Evolutionary conservation across 2,113 vertebrate genomes (phyloP).

Genomic region (Entelurus aequoreus): DNA sequence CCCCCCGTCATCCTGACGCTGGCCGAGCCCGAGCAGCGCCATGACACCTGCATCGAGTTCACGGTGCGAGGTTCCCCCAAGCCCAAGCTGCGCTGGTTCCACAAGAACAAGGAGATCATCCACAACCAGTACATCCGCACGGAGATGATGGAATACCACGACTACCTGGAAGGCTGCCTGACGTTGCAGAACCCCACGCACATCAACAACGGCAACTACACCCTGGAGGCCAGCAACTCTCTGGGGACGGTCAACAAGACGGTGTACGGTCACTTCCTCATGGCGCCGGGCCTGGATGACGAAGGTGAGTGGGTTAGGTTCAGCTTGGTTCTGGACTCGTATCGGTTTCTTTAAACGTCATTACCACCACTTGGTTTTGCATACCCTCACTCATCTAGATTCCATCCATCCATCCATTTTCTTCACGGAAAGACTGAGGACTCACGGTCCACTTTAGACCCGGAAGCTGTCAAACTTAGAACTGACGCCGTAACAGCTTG

Average conservation of each 20-base stretch:
- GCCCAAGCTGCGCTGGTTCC: slow-evolving; percentile 87
- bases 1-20: slow-evolving; percentile 88
- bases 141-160: slow-evolving; percentile 85
- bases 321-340: not conserved
- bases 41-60: slow-evolving; percentile 94
- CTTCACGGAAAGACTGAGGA: not conserved
- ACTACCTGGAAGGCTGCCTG: slow-evolving; percentile 90
- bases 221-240: slow-evolving; percentile 86
- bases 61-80: slow-evolving; percentile 89
- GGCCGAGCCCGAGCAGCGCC: slow-evolving; percentile 84
- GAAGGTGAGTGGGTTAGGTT: slow-evolving; percentile 39
- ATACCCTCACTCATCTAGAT: not conserved
- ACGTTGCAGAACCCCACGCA: slow-evolving; percentile 94
- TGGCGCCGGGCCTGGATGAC: slow-evolving; percentile 65
- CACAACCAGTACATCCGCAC: slow-evolving; percentile 82
- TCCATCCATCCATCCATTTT: not conserved
- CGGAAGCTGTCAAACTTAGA: not conserved
- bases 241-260: slow-evolving; percentile 87
- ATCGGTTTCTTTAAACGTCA: too few species aligned
- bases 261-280: slow-evolving; percentile 88
- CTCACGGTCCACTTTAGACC: not conserved
- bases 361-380: too few species aligned
- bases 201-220: slow-evolving; percentile 97
- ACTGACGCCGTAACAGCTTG: not conserved
- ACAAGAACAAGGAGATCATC: slow-evolving; percentile 79